Base-by-base conservation (phyloP, 2,888 invertebrate species). In the Blastobasis adustella region DNA sequence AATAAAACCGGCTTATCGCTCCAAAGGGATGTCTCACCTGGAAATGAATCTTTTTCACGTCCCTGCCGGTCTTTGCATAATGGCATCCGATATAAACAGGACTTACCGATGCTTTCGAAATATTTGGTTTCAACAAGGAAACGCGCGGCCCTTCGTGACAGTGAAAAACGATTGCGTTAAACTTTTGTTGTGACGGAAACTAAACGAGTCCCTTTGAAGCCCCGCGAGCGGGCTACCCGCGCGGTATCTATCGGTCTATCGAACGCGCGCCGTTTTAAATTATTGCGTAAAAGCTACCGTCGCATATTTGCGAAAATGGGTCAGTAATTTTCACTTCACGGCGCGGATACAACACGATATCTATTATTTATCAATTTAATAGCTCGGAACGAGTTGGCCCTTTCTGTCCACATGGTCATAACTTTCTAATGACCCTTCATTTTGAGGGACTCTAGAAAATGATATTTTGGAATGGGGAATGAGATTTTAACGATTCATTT, bases 1-100 rank as follows among this genome's bases (percentile, higher is more conserved):
- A 77, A 78, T 82, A 82, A 82, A 82, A 76, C 69, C 63, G 70
- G 75, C 76, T 82, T 82, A 82, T 80, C 76, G 74, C 67, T 65
- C 67, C 69, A 71, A 71, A 67, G 66, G 66, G 63, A 68, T 59
- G 58, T 61, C 66, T 68, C 64, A 75, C 72, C 71, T 76, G 23
- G 71, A 66, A 73, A 49, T 37, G 37, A 10, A 43, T 36, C 49
- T 49, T 36, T 10, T 47, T 45, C 45, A 37, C 39, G 40, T 10
- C 23, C 40, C 40, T 10, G 23, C 8, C 23, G 9, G 7, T 23
- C n/a, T 46, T 46, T 46, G 46, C 46, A 46, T 46, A 46, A 46
- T 46, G 10, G 38, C 46, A 37, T 8, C 5, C 46, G 36, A 23
- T n/a, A 45, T 23, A 23, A 23, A 45, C 8, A 23, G 7, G 41